phyloP scores from a whole-genome alignment of 2,113 vertebrate species.

The Junco hyemalis region DNA sequence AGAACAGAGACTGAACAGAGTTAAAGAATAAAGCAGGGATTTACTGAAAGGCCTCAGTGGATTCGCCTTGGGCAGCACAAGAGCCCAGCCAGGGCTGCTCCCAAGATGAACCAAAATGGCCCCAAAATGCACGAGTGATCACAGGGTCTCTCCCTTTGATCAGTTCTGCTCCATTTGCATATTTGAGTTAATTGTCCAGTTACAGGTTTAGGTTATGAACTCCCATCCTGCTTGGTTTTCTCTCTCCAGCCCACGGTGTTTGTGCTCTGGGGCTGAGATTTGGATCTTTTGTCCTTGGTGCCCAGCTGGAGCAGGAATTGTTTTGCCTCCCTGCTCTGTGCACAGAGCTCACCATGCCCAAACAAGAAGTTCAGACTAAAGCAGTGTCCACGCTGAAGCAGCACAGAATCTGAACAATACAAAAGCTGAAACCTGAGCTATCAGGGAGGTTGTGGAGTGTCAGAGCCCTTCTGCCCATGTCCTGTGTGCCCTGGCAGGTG shows the following conservation, averaged over 20 bases:
- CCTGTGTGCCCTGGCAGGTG: not conserved
- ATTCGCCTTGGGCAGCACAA: not conserved
- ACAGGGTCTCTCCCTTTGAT: fast-evolving
- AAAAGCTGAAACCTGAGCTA: not conserved
- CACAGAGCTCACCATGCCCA: not conserved
- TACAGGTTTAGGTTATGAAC: fast-evolving
- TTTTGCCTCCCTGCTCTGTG: not conserved
- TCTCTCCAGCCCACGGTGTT: fast-evolving
- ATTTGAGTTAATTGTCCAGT: not conserved
- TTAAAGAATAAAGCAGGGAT: not conserved
- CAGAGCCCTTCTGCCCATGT: not conserved
- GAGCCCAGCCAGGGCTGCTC: not conserved
- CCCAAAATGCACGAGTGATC: fast-evolving
- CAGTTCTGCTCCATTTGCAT: not conserved
- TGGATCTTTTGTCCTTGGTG: not conserved
- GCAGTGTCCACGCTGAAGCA: not conserved
- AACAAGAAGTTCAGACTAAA: not conserved
- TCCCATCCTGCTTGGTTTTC: not conserved
- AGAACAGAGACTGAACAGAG: not conserved
- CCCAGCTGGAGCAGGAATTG: not conserved
- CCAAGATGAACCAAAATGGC: not conserved
- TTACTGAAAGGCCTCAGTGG: not conserved
- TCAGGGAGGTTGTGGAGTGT: not conserved
- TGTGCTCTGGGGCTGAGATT: not conserved
- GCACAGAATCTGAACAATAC: not conserved